Conservation (phyloP, 2,113 vertebrate genomes). For the Butastur rufipennis region DNA sequence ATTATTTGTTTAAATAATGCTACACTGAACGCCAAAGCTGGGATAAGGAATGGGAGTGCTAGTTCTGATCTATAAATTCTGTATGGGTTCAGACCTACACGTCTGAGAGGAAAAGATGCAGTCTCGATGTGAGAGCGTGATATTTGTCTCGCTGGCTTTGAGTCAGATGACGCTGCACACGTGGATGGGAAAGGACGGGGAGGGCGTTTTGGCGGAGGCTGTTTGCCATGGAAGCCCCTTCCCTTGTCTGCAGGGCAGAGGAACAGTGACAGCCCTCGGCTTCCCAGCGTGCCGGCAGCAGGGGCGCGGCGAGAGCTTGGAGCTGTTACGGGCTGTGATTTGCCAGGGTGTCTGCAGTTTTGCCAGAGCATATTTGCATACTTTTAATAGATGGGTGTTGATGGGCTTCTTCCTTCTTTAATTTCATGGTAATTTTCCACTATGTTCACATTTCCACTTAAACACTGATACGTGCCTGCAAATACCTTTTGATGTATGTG, state of each 20-base stretch:
- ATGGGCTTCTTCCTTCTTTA: neutral
- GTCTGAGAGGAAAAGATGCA: neutral
- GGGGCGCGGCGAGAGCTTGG: neutral
- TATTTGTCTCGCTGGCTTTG: neutral
- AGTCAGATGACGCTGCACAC: accelerated
- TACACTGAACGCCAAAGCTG: neutral
- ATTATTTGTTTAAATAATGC: neutral
- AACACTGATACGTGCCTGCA: neutral
- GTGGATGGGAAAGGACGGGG: accelerated
- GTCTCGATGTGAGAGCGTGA: accelerated
- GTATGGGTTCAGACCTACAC: neutral
- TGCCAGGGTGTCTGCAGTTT: neutral
- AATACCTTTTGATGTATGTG: neutral
- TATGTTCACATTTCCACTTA: neutral
- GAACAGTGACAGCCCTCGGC: neutral
- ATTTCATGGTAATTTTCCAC: neutral
- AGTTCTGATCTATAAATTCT: neutral
- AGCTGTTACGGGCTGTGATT: neutral
- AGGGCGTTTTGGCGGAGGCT: neutral
- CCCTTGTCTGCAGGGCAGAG: neutral
- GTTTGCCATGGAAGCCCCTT: neutral
- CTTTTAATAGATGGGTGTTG: neutral
- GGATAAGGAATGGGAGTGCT: neutral
- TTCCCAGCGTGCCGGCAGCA: accelerated
- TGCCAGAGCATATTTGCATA: neutral